Evolutionary conservation across 1,140 invertebrate species (phyloP).

Genomic region (Ips typographus): DNA sequence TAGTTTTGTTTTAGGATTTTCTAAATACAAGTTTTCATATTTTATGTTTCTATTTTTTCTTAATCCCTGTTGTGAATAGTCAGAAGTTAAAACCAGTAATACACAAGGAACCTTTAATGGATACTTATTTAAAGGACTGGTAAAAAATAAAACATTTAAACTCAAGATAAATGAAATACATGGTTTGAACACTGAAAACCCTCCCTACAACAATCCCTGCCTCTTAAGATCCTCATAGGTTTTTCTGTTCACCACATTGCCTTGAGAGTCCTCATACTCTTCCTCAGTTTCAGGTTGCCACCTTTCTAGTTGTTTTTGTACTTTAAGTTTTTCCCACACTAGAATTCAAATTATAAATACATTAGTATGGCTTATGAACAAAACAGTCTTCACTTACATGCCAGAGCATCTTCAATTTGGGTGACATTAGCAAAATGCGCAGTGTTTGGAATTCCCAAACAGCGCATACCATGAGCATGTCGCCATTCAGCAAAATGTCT

Average conservation of each 20-base stretch:
- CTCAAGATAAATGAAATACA: neutral
- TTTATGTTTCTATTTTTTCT: neutral
- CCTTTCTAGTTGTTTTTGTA: slow-evolving; percentile 90
- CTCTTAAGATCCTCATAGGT: slow-evolving; percentile 98
- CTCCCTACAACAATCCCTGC: slow-evolving; percentile 85
- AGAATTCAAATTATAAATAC: slow-evolving; percentile 42
- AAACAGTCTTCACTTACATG: slow-evolving; percentile 61
- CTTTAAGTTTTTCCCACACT: slow-evolving; percentile 97
- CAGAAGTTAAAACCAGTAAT: too few relatives aligned
- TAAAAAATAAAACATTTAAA: neutral
- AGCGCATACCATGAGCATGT: slow-evolving; percentile 99
- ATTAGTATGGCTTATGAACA: slow-evolving; percentile 32
- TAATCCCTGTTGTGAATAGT: too few relatives aligned
- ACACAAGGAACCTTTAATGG: too few relatives aligned
- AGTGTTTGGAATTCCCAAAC: slow-evolving; percentile 98
- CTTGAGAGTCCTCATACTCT: slow-evolving; percentile 97
- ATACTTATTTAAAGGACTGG: too few relatives aligned
- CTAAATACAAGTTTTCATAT: neutral
- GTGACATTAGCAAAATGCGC: slow-evolving; percentile 99
- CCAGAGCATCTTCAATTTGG: slow-evolving; percentile 96
- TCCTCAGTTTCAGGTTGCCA: slow-evolving; percentile 98
- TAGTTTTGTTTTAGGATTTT: slow-evolving; percentile 82
- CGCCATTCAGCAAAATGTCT: slow-evolving; percentile 99
- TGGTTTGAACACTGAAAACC: neutral
- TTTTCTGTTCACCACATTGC: slow-evolving; percentile 98